Evolutionary conservation across 1,140 invertebrate genomes (phyloP).

Genomic region (Ostrea denselamellosa): DNA sequence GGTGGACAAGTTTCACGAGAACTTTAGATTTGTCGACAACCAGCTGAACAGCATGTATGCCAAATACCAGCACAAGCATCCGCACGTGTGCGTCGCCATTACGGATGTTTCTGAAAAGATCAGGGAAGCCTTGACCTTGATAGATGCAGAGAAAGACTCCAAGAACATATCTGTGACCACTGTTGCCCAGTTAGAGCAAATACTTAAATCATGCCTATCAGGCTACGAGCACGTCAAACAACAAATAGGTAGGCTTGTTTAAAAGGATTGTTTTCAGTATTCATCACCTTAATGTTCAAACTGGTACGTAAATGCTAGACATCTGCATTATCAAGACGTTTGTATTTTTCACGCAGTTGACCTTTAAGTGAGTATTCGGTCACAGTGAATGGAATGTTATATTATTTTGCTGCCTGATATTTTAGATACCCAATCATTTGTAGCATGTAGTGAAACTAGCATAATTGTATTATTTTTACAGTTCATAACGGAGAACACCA

Average conservation of each 20-base stretch:
- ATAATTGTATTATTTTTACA: no score
- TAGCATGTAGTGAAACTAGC: no score
- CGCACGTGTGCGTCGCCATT: constrained; percentile 3
- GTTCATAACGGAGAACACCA: no score
- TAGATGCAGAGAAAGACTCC: constrained; percentile 16
- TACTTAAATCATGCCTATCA: background rate
- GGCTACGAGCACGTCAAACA: constrained; percentile 19
- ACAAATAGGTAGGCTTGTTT: constrained; percentile 31
- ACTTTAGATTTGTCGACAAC: constrained; percentile 18
- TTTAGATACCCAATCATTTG: background rate
- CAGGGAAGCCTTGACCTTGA: background rate
- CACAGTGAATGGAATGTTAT: background rate
- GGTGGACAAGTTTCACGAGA: constrained; percentile 14
- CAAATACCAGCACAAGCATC: background rate
- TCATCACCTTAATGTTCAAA: background rate
- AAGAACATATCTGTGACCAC: background rate
- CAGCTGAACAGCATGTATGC: constrained; percentile 16
- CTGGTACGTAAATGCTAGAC: background rate
- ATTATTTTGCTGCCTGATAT: background rate
- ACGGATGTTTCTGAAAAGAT: constrained; percentile 7
- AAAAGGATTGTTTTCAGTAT: background rate
- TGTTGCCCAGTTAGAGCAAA: constrained; percentile 8
- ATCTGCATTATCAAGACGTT: background rate
- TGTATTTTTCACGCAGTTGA: background rate
- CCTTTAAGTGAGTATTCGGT: constrained; percentile 22